Base-by-base conservation (phyloP, 2,113 vertebrate genomes). In the Amia ocellicauda region DNA sequence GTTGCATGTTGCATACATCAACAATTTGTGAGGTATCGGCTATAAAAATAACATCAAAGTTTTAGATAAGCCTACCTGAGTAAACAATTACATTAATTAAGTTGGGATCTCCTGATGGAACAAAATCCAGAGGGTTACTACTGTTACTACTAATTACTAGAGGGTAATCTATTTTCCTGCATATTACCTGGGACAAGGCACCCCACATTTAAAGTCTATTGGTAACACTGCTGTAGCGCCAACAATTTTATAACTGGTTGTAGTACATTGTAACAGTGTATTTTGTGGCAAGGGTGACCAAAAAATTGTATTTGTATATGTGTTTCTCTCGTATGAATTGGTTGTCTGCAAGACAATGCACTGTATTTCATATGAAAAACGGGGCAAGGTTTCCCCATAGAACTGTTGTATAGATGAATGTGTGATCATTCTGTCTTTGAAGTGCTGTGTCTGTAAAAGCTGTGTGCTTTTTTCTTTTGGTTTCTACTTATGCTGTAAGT, bases 321-420 rank as follows among this genome's bases (percentile, higher is more conserved):
- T 83, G 36, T 74, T 65, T 29, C 20, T 49, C 68, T 77, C 90
- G 88, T 87, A 79, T 86, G 74, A 83, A 70, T 72, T 80, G 78
- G 85, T 86, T 85, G 84, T 84, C 78, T 89, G 77, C 83, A 75
- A 76, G 52, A 66, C 64, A 62, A 81, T 66, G 69, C 74, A 74
- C 80, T 92, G 90, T 85, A 86, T 91, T 91, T 86, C 88, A 68
- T 85, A 88, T 80, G 87, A 85, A 78, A 71, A 82, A 41, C 11
- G 77, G 63, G 67, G 82, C 83, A 78, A 36, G 76, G 79, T 69
- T 68, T n/a, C n/a, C 76, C 86, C 85, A 80, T 85, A 86, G 86
- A 80, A 88, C 84, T 79, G 84, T 91, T 91, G 89, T 90, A 91
- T 88, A 90, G 91, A 78, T 81, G 60, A 82, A 78, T 92, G 91